phyloP scores from a whole-genome alignment of 2,113 vertebrate species.

The Rhegmatorhina hoffmannsi region DNA sequence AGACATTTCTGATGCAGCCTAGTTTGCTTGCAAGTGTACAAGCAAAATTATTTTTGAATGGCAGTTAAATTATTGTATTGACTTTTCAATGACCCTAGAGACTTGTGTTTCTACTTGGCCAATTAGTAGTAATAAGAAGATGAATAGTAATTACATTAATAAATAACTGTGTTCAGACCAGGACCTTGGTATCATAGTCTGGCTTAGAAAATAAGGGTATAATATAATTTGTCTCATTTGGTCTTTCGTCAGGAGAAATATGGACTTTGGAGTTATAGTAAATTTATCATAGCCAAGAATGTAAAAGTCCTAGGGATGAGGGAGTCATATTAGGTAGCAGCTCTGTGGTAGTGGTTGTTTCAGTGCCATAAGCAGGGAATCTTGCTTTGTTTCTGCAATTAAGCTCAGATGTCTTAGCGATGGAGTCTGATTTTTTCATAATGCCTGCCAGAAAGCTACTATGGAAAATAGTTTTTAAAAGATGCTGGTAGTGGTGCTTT shows the following conservation, averaged over 20 bases:
- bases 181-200: conserved; percentile 23
- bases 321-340: not conserved
- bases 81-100: conserved; percentile 58
- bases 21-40: conserved; percentile 46
- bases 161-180: conserved; percentile 51
- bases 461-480: conserved; percentile 14
- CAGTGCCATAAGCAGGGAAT: not conserved
- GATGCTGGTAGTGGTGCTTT: conserved; percentile 55
- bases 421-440: not conserved
- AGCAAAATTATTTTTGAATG: conserved; percentile 63
- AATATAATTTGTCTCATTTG: conserved; percentile 28
- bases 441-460: conserved; percentile 21
- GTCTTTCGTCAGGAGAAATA: conserved; percentile 24
- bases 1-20: conserved; percentile 39
- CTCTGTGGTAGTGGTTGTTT: conserved; percentile 30
- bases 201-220: conserved; percentile 28
- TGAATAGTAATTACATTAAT: conserved; percentile 48
- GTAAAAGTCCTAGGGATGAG: not conserved
- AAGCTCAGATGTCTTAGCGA: conserved; percentile 9
- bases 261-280: not conserved
- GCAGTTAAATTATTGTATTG: conserved; percentile 57
- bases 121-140: conserved; percentile 56
- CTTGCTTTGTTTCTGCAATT: conserved; percentile 2
- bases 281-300: not conserved
- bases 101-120: conserved; percentile 62